phyloP scores from a whole-genome alignment of 1,140 invertebrate species.

The Leptopilina boulardi region DNA sequence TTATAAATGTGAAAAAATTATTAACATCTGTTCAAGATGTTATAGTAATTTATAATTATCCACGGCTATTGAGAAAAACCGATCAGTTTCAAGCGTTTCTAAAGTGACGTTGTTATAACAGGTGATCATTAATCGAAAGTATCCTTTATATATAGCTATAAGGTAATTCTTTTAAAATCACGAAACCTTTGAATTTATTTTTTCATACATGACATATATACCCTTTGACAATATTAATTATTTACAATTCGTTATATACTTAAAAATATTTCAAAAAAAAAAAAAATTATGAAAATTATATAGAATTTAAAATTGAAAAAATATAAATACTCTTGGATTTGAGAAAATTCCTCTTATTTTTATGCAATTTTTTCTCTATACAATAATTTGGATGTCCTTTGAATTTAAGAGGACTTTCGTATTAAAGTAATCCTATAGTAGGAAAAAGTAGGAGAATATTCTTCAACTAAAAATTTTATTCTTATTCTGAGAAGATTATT shows the following conservation, averaged over 20 bases:
- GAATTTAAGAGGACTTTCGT: too few relatives aligned
- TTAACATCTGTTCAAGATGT: slow-evolving; percentile 1
- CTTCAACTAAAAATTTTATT: too few relatives aligned
- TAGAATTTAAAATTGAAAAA: too few relatives aligned
- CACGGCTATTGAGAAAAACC: neutral
- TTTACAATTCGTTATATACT: neutral
- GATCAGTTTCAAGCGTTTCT: slow-evolving; percentile 8
- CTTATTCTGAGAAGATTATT: too few relatives aligned
- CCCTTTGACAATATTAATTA: neutral
- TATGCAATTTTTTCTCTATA: too few relatives aligned
- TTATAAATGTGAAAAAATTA: neutral
- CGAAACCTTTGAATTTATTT: slow-evolving; percentile 6
- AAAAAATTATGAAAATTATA: too few relatives aligned
- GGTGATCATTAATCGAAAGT: slow-evolving; percentile 29
- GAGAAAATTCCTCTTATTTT: too few relatives aligned
- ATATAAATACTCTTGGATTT: too few relatives aligned
- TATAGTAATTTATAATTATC: slow-evolving; percentile 20
- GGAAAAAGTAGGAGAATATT: too few relatives aligned
- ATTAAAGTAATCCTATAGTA: too few relatives aligned
- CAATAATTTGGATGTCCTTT: too few relatives aligned
- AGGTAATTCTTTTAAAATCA: neutral
- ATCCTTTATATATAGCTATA: neutral
- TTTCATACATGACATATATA: neutral
- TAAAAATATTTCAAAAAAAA: neutral
- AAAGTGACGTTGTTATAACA: slow-evolving; percentile 22